Evolutionary conservation across 2,888 invertebrate species (phyloP), one percentile per base, ranked within the genome.

Genomic region (Aphodius sticticus): DNA sequence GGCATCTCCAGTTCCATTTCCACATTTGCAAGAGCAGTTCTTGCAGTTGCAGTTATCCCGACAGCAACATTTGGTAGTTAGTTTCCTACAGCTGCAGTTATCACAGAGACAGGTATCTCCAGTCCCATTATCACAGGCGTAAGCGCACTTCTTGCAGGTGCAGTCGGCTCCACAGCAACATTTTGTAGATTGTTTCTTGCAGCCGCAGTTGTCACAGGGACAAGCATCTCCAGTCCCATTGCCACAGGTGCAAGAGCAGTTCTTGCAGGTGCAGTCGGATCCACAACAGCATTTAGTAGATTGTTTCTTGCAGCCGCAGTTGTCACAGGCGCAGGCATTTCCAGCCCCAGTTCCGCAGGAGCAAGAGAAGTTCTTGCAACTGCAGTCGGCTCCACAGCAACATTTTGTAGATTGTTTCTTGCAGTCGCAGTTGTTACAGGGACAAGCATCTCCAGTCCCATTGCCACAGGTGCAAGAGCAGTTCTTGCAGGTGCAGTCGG

Each of bases 401-500:
- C 79, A 36, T 70, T 75, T 76, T 35, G 76, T 37, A n/a, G 37
- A 35, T 53, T 37, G 53, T 15, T 36, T 77, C 71, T 53, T 37
- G 72, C 74, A 76, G 37, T 76, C 9, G 53, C 78, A 79, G 74
- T 75, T 36, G 0, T 53, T 77, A 76, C 81, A 80, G 35, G 75
- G 7, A 37, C 79, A 77, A 26, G 70, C 70, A 7, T 75, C 77
- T 35, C 72, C 76, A 9, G 71, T 70, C n/a, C 12, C 6, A 12
- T 16, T 26, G 9, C 81, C 74, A 15, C 77, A 80, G 38, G 76
- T 77, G 75, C 80, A 81, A 9, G 69, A 69, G 76, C 81, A 81
- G 15, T 81, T 69, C 14, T 70, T 70, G 75, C 77, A 79, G 14
- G 70, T 69, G 79, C 81, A 76, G 16, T 15, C 6, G 53, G 36